Evolutionary conservation across 1,140 invertebrate species (phyloP).

Genomic region (Hermetia illucens): DNA sequence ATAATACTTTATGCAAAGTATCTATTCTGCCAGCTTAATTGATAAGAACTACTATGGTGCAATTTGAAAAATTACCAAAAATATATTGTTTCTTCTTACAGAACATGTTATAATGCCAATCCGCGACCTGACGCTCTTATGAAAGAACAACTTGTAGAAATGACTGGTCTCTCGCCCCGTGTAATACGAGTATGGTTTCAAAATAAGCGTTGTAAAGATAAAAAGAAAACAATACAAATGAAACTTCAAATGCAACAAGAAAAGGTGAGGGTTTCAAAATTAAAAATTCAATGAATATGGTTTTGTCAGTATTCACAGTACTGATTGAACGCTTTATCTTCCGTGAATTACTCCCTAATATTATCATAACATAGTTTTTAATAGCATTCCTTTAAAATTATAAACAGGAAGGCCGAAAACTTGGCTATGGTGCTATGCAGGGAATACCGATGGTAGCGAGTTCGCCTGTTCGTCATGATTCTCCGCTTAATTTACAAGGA

Average conservation of each 20-base stretch:
- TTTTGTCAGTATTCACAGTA: no score
- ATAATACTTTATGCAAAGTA: neutral
- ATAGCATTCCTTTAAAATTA: no score
- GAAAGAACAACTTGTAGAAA: conserved; percentile 98
- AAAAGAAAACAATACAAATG: conserved; percentile 92
- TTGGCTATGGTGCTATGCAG: conserved; percentile 83
- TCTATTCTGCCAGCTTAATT: neutral
- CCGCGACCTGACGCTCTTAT: conserved; percentile 95
- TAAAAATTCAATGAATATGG: neutral
- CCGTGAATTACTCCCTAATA: no score
- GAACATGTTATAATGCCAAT: conserved; percentile 91
- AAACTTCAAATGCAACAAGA: conserved; percentile 96
- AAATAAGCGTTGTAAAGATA: conserved; percentile 99
- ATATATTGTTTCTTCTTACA: conserved; percentile 23
- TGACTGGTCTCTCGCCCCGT: conserved; percentile 89
- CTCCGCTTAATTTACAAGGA: conserved; percentile 68
- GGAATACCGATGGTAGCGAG: conserved; percentile 95
- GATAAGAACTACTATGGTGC: neutral
- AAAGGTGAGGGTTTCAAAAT: conserved; percentile 63
- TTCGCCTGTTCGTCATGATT: conserved; percentile 86
- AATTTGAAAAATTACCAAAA: neutral
- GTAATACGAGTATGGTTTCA: conserved; percentile 99
- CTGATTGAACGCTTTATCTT: no score
- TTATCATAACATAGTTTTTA: no score
- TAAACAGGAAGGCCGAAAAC: conserved; percentile 77